Base-by-base conservation (phyloP, 2,888 invertebrate genomes). In the Argyra leucocephala region DNA sequence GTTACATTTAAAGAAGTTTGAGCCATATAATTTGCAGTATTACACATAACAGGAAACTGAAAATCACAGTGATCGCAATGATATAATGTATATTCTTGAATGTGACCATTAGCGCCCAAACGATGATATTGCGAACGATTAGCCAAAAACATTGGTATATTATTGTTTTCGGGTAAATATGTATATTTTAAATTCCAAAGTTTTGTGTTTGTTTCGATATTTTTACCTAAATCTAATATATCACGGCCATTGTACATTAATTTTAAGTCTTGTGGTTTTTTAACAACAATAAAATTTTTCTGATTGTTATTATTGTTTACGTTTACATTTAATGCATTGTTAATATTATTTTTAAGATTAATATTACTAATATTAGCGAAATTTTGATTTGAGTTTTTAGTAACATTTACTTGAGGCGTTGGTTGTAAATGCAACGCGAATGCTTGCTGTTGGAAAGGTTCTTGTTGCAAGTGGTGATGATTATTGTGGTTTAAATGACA, bases 71-170 rank as follows among this genome's bases (percentile, higher is more conserved):
- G 74, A 72, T 78, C 79, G 76, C 83, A 83, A 72, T 78, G 76
- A 70, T 83, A 83, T 73, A 80, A 82, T 77, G 83, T 82, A 72
- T 84, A 84, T 78, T 85, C 84, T 75, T 83, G 82, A 73, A 80
- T 81, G 68, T 83, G 81, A 71, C 82, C 83, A 67, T 82, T 81
- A 12, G 82, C 82, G 9, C 84, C 83, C 72, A 85, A 78, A 63
- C 85, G 83, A 75, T 84, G 83, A 72, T 84, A 84, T 76, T 85
- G 83, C 61, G 86, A 85, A 72, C 85, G 83, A 78, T 86, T 86
- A 71, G 83, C 83, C 74, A 85, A 83, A 81, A 83, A 85, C 72
- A 82, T 78, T n/a, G 81, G 78, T 15, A 83, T 81, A 73, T 84
- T 83, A 76, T 83, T 82, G 76, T 83, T 82, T 10, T 82, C 80